These are phyloP conservation scores for Adelphocoris suturalis DNA, from an alignment of 2,888 invertebrate genomes.

Conservation along the genomic window DNA sequence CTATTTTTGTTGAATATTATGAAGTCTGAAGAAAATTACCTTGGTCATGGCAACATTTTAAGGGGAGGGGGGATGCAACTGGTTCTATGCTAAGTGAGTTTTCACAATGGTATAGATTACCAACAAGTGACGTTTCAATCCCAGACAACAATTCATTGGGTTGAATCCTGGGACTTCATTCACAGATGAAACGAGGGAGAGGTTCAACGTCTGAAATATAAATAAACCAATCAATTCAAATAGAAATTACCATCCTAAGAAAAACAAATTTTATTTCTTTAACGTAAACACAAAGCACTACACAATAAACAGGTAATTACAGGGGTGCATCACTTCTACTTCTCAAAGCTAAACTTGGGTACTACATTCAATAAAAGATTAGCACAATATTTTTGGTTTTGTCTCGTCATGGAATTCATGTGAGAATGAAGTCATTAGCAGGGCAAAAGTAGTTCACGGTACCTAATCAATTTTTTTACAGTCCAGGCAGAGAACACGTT, in stretches of 20 bases:
- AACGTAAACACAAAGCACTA: neutral
- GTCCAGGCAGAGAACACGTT: no score
- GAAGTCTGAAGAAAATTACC: neutral
- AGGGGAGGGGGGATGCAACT: neutral
- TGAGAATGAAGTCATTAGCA: no score
- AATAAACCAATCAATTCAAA: neutral
- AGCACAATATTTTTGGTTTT: no score
- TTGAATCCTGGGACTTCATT: neutral
- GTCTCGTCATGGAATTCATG: no score
- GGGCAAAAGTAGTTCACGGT: no score
- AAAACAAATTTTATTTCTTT: neutral
- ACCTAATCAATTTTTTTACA: no score
- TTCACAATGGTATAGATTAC: neutral
- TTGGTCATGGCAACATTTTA: neutral
- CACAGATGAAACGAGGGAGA: neutral
- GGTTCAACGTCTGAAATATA: neutral
- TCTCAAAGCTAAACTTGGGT: no score
- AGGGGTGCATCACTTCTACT: no score
- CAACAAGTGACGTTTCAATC: neutral
- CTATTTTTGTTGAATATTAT: neutral
- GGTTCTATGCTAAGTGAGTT: constrained; percentile 38
- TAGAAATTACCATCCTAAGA: neutral
- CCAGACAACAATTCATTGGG: neutral
- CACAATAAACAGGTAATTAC: no score
- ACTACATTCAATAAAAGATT: no score